Evolutionary conservation across 2,797 vertebrate species (phyloP), one percentile per base, ranked within the genome.

Genomic region (Moxostoma hubbsi): DNA sequence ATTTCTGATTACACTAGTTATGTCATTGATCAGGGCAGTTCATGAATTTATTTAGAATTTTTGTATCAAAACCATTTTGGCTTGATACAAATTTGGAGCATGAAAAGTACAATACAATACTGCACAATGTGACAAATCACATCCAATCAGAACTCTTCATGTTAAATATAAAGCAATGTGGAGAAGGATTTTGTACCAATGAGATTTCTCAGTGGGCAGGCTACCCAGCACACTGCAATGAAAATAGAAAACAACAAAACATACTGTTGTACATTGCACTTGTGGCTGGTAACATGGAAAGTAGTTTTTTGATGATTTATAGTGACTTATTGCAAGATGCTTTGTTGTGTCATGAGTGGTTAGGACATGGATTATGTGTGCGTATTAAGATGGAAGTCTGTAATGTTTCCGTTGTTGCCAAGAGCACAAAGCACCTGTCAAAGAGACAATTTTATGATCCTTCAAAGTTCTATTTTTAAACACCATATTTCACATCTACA

Each of bases 401-500:
- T 46, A 45, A 36, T 45, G 7, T 51, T 61, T 46, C 36, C 7
- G 13, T 43, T 64, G 7, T 64, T 54, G 53, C 11, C 36, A 12
- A 54, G 9, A 54, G 53, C 51, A 53, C 51, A 74, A 73, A 63
- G 54, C 53, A 68, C 54, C 24, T 46, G 62, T 64, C 61, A 63
- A 63, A 63, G 11, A 45, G 36, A 13, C 0, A 13, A 1, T 73
- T 73, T 49, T 5, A 61, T 61, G 58, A 62, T 18, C 58, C 62
- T 73, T 62, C 11, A 36, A 16, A 5, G 57, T 9, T 61, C 64
- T 67, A 77, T 50, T 59, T 77, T 77, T 68, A 76, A 36, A 65
- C 13, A 36, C 45, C 8, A n/a, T 76, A 36, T 51, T 61, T 59
- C 9, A 68, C 47, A 3, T 4, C n/a, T 13, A 45, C 47, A 76